Evolutionary conservation across 2,113 vertebrate species (phyloP).

Genomic region (Elanoides forficatus): DNA sequence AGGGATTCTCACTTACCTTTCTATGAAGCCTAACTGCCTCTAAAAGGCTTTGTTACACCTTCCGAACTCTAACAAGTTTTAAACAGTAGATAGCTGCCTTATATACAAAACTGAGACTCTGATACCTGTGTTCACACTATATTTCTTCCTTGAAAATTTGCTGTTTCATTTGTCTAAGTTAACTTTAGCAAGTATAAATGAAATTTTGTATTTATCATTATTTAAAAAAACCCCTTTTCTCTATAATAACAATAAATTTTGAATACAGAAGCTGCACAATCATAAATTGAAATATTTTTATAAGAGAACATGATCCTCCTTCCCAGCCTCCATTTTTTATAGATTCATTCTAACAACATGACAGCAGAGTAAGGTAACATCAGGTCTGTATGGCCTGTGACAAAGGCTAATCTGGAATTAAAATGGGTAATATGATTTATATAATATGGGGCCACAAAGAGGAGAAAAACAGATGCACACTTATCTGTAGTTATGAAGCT

Average conservation of each 20-base stretch:
- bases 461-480: background rate
- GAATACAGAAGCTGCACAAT: background rate
- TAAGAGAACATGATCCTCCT: background rate
- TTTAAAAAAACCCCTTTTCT: background rate
- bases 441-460: background rate
- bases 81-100: background rate
- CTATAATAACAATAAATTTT: background rate
- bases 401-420: slow-evolving; percentile 5
- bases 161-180: background rate
- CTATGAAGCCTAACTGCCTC: background rate
- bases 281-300: background rate
- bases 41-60: background rate
- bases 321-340: background rate
- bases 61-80: background rate
- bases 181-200: background rate
- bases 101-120: background rate
- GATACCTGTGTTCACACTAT: background rate
- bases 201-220: background rate
- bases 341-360: background rate
- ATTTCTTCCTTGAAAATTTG: background rate
- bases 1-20: background rate
- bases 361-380: background rate
- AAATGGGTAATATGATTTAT: background rate
- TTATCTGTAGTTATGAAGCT: background rate
- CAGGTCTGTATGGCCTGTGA: background rate